These are phyloP conservation scores for Trematomus loennbergii DNA, from an alignment of 2,113 vertebrate species.

Conservation along the genomic window DNA sequence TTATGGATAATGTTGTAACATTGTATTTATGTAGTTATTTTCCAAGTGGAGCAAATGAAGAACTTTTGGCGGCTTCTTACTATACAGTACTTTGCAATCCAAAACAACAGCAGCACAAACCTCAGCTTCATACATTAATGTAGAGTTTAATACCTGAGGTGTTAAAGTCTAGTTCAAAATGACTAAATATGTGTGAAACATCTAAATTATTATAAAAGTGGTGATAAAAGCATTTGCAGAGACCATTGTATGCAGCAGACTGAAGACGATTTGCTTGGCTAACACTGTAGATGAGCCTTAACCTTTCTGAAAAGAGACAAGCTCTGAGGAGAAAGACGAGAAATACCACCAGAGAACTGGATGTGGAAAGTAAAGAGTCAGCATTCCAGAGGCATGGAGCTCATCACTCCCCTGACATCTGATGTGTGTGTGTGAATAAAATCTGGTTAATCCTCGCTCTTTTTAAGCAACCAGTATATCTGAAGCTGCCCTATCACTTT, in stretches of 20 bases:
- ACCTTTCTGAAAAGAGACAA: conserved; percentile 42
- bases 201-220: conserved; percentile 9
- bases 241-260: conserved; percentile 42
- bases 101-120: background rate
- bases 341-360: conserved; percentile 53
- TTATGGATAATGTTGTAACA: background rate
- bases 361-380: conserved; percentile 71
- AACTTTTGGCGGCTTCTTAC: background rate
- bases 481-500: conserved; percentile 27
- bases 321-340: conserved; percentile 41
- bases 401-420: conserved; percentile 60
- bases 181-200: background rate
- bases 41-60: background rate
- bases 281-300: conserved; percentile 39
- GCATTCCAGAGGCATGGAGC: conserved; percentile 74
- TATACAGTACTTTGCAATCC: background rate
- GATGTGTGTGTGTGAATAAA: conserved; percentile 48
- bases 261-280: conserved; percentile 49
- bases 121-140: background rate
- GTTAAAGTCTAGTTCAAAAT: background rate
- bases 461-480: background rate
- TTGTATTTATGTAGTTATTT: background rate
- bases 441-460: conserved; percentile 36
- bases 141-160: background rate
- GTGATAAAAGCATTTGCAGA: conserved; percentile 30